phyloP scores from a whole-genome alignment of 1,140 invertebrate genomes.

The Solenopsis fugax region DNA sequence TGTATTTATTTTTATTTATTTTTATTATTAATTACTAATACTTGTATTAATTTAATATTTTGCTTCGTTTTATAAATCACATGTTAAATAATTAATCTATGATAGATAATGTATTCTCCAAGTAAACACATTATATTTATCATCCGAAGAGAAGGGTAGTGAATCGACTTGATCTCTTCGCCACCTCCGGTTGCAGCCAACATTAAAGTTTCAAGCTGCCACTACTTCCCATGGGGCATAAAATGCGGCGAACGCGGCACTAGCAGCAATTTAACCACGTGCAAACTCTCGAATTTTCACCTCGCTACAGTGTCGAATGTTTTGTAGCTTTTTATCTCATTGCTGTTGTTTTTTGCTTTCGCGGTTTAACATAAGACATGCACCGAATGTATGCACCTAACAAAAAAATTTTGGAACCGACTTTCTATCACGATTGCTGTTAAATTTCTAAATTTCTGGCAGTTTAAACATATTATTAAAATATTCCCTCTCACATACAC shows the following conservation, averaged over 20 bases:
- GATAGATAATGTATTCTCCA: neutral
- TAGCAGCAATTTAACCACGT: constrained; percentile 43
- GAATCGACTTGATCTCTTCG: constrained; percentile 50
- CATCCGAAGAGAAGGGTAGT: neutral
- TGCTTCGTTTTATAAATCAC: neutral
- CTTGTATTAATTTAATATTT: constrained; percentile 20
- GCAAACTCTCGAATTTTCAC: constrained; percentile 32
- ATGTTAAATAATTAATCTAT: neutral
- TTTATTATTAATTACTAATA: neutral
- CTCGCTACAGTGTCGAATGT: constrained; percentile 25
- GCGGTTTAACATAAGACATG: neutral
- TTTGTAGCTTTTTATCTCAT: constrained; percentile 31
- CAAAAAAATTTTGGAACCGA: neutral
- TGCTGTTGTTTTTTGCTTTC: neutral
- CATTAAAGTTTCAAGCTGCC: constrained; percentile 55
- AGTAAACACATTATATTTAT: constrained; percentile 4
- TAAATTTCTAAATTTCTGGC: neutral
- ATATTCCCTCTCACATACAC: neutral
- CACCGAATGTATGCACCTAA: neutral
- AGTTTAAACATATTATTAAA: neutral
- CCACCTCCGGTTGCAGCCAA: neutral
- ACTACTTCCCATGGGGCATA: constrained; percentile 21
- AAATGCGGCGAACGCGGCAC: constrained; percentile 31
- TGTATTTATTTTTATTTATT: too few relatives aligned
- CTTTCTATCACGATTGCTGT: neutral